A percentile compares a stretch with the other conserved stretches of the same genome.
phyloP scores from a whole-genome alignment of 2,888 invertebrate genomes.

The Tinea trinotella region DNA sequence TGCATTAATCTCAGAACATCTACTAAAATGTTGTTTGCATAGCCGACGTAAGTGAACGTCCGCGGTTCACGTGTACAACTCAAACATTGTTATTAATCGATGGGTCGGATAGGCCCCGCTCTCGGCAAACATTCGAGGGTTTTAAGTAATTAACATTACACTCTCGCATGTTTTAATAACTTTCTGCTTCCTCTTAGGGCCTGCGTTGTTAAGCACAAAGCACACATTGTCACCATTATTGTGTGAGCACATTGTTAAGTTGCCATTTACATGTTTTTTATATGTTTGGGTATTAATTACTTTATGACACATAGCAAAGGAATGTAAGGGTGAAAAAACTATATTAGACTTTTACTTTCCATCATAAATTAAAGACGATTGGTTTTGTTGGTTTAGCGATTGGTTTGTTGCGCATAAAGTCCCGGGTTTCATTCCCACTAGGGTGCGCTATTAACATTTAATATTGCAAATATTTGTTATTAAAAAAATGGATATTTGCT shows the following conservation, averaged over 20 bases:
- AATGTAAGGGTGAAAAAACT: too few species aligned
- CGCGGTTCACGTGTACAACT: conserved; percentile 29
- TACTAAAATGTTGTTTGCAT: too few species aligned
- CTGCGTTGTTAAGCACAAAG: conserved; percentile 1
- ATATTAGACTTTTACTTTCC: too few species aligned
- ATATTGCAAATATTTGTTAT: too few species aligned
- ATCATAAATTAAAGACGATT: too few species aligned
- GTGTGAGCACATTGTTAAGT: neutral
- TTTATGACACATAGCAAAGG: too few species aligned
- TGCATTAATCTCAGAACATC: too few species aligned
- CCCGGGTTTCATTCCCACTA: too few species aligned
- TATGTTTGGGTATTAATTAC: neutral
- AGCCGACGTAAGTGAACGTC: neutral
- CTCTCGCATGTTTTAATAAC: conserved; percentile 53
- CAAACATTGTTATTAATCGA: conserved; percentile 55
- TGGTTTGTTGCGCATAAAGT: too few species aligned
- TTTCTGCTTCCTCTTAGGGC: conserved; percentile 21
- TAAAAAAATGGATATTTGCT: too few species aligned
- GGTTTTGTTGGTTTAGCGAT: too few species aligned
- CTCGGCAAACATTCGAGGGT: conserved; percentile 42
- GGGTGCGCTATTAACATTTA: too few species aligned
- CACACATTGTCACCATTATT: neutral
- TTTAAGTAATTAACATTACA: conserved; percentile 55
- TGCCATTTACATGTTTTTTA: neutral
- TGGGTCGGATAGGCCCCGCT: conserved; percentile 39